These are phyloP conservation scores for Protophormia terraenovae DNA, from an alignment of 2,888 invertebrate species.

Conservation along the genomic window DNA sequence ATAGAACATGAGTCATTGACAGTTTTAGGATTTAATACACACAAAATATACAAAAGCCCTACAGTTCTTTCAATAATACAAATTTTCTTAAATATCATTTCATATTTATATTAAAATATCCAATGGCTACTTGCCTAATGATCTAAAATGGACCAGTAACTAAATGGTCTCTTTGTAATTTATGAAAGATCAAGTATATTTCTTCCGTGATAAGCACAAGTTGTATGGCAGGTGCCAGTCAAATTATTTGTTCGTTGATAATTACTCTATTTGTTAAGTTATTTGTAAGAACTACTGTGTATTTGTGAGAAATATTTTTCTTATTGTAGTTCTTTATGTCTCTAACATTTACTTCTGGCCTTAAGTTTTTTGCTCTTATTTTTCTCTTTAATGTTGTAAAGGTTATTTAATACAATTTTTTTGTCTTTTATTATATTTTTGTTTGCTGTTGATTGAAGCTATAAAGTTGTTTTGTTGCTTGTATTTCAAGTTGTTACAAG, in stretches of 20 bases:
- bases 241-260: no score
- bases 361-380: not conserved
- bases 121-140: no score
- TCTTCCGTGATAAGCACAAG: no score
- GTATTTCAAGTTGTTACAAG: conserved; percentile 16
- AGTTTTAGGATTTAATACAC: not conserved
- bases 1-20: not conserved
- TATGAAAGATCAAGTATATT: no score
- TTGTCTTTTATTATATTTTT: not conserved
- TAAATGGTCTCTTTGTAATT: no score
- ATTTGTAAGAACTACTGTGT: not conserved
- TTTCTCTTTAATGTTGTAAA: not conserved
- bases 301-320: not conserved
- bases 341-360: conserved; percentile 13
- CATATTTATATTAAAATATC: no score
- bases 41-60: not conserved
- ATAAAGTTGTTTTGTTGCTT: conserved; percentile 3
- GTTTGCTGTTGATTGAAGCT: not conserved
- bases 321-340: not conserved
- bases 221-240: no score
- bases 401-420: conserved; percentile 46
- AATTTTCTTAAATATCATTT: no score
- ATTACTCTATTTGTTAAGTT: no score
- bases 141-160: no score
- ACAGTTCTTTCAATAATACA: no score